phyloP scores from a whole-genome alignment of 2,888 invertebrate genomes.

The Tyria jacobaeae region DNA sequence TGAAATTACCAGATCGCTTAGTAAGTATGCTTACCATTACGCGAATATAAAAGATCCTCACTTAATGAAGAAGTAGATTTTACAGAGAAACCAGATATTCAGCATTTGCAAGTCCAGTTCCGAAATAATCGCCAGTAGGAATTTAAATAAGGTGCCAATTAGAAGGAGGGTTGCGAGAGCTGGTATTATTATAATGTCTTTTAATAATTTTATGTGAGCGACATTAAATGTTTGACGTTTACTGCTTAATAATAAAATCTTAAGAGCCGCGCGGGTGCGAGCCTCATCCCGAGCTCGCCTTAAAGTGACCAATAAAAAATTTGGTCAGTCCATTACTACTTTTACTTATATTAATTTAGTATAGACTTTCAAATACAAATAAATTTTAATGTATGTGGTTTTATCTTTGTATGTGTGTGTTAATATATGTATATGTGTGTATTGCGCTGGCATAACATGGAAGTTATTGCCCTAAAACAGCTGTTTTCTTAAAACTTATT shows the following conservation, averaged over 20 bases:
- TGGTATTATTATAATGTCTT: slow-evolving; percentile 67
- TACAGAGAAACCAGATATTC: slow-evolving; percentile 73
- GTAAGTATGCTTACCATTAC: slow-evolving; percentile 72
- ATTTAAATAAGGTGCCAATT: slow-evolving; percentile 84
- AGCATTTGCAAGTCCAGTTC: slow-evolving; percentile 66
- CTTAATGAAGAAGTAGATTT: slow-evolving; percentile 80
- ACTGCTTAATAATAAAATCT: slow-evolving; percentile 67
- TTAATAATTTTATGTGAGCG: slow-evolving; percentile 70
- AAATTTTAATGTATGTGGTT: not conserved
- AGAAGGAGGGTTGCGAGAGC: slow-evolving; percentile 67
- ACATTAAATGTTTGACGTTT: slow-evolving; percentile 69
- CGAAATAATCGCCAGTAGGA: slow-evolving; percentile 74
- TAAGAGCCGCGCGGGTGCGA: slow-evolving; percentile 40
- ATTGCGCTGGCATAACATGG: not conserved
- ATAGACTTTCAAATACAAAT: slow-evolving; percentile 27
- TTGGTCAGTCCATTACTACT: slow-evolving; percentile 28
- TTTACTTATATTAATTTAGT: slow-evolving; percentile 40
- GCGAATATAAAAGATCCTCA: slow-evolving; percentile 72
- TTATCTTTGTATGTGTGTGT: not conserved
- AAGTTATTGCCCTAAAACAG: not conserved
- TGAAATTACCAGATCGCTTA: slow-evolving; percentile 72
- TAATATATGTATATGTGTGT: slow-evolving; percentile 16
- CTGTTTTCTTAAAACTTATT: not conserved
- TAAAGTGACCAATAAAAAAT: slow-evolving; percentile 46
- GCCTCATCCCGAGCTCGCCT: slow-evolving; percentile 24